Evolutionary conservation across 2,113 vertebrate species (phyloP), one percentile per base, ranked within the genome.

Genomic region (Chaetops frenatus): DNA sequence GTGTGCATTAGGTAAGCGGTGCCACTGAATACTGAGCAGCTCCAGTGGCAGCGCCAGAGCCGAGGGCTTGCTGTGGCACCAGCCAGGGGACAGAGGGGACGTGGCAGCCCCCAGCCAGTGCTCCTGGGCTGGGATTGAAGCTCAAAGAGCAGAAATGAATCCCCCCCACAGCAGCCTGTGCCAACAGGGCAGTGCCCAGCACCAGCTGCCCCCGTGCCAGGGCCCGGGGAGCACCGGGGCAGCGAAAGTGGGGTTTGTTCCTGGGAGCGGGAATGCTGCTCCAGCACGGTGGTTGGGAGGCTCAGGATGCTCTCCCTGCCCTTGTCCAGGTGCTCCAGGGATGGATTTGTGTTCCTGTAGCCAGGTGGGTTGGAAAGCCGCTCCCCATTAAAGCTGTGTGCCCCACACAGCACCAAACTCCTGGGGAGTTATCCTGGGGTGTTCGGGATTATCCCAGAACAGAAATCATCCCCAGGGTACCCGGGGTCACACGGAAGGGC

Each of bases 21-120:
- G 90, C 61, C 79, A 19, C 47, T 57, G 98, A 97, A 98, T 98
- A 92, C 96, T 96, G 97, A 98, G 84, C 4, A 97, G 94, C 90
- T 97, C 81, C 92, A 79, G 95, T 86, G 2, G 17, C 78, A 67
- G 71, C 70, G 38, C 81, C 9, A 5, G 36, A 31, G 2, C 77
- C 3, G 16, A 1, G 62, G 15, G 51, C 2, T 7, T 0, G 45
- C 5, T 4, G 73, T 29, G 79, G 15, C 42, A 3, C 27, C n/a
- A 10, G 62, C 25, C 12, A 0, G 4, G 12, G 85, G 64, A 53
- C 8, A 4, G 3, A 2, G 69, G 50, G n/a, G 40, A 47, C 1
- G 10, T 3, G 3, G 25, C 28, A 48, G 2, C 53, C 28, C 66
- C 54, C 69, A 24, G 45, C 3, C 1, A 12, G 38, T 0, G 33